A percentile compares a stretch with the other conserved stretches of the same genome.
phyloP scores from a whole-genome alignment of 2,797 vertebrate species.

The Darevskia mixta region DNA sequence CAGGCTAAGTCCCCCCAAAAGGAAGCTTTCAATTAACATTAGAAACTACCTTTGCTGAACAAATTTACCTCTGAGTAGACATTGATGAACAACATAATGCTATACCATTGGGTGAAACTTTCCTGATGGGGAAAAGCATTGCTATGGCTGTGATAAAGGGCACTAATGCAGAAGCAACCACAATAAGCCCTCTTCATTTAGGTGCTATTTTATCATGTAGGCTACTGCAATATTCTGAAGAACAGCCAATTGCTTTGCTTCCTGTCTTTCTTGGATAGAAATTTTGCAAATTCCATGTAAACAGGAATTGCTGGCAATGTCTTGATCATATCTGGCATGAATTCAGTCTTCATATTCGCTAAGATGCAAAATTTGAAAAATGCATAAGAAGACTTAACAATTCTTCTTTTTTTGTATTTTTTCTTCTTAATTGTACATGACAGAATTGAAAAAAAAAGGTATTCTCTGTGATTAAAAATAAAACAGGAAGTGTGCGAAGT shows the following conservation, averaged over 20 bases:
- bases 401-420: neutral
- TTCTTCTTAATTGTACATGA: conserved; percentile 3
- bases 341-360: neutral
- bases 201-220: neutral
- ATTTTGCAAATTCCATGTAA: neutral
- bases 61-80: neutral
- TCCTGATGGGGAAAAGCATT: neutral
- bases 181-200: neutral
- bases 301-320: neutral
- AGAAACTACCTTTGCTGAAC: neutral
- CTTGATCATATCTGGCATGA: conserved; percentile 6
- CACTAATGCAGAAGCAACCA: neutral
- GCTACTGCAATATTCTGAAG: neutral
- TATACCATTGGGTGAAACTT: neutral
- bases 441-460: neutral
- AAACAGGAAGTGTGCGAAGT: neutral
- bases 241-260: neutral
- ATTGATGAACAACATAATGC: neutral
- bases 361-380: neutral
- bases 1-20: neutral
- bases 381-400: neutral
- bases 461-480: neutral
- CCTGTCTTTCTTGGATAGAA: neutral
- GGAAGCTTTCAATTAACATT: neutral
- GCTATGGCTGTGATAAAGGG: neutral